Base-by-base conservation (phyloP, 1,140 invertebrate species). In the Bombyx mori region DNA sequence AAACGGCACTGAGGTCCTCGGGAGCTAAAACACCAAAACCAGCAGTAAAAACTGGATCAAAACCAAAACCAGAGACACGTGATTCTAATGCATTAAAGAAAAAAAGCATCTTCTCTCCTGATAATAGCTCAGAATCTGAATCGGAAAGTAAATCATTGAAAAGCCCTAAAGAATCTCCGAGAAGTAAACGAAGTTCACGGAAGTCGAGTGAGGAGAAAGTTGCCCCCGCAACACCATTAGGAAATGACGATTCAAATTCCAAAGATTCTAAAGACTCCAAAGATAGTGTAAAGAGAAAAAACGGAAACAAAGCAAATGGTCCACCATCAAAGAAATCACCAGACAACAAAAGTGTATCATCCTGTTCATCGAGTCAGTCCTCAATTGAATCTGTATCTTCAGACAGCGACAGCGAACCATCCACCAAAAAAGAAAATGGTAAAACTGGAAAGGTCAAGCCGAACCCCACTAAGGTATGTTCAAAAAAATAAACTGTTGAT, bases 41-140 rank as follows among this genome's bases (percentile, higher is more conserved):
- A 3, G 63, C 69, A 61, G 63, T 71, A 26, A 88, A 88, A 77
- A 71, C 85, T 45, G 60, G 78, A 58, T 57, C 71, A 6, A 90
- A 89, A 71, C 61, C 75, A 42, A 56, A 65, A 64, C 77, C 90
- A 45, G 92, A 91, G 54, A 71, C 75, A 47, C 66, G 62, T 54
- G 69, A 77, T 56, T 70, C 74, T 44, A 69, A 60, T 56, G 68
- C 79, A 56, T 72, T 89, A 10, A 94, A 94, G 66, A 94, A 93
- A 61, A 94, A 94, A 73, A 95, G 94, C 78, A 95, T 95, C 72
- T 95, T 95, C 66, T 94, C 93, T 63, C 93, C 94, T 1, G 94
- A 94, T 66, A 94, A 94, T 65, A 94, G 93, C 77, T 94, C 93
- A 43, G 93, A 94, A 79, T 93, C 93, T 60, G 93, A 94, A 63